Conservation (phyloP, 2,888 invertebrate species). For the Mystacides longicornis region DNA sequence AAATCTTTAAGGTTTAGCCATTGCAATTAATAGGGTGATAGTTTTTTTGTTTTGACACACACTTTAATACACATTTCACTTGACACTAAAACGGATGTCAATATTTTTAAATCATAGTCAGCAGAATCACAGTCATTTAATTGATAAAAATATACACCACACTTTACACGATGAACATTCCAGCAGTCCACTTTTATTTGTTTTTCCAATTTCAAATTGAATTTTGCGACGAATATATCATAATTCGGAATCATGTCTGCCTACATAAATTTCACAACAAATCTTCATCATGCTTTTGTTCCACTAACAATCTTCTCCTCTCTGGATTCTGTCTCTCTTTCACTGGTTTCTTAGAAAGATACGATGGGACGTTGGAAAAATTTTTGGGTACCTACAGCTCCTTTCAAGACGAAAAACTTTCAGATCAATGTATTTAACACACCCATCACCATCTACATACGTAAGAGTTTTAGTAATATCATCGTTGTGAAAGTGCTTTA, state of each 20-base stretch:
- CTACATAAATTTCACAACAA: background rate
- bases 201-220: no score
- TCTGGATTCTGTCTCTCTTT: background rate
- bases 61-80: background rate
- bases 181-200: background rate
- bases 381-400: background rate
- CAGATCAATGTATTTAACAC: background rate
- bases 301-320: background rate
- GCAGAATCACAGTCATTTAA: background rate
- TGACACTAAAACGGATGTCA: background rate
- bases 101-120: background rate
- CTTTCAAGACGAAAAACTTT: background rate
- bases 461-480: background rate
- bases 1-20: background rate
- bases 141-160: background rate
- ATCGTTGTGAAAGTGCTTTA: background rate
- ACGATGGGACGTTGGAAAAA: background rate
- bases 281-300: background rate
- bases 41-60: background rate
- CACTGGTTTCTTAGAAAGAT: background rate
- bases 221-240: background rate
- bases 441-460: background rate
- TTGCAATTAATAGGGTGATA: background rate
- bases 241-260: background rate
- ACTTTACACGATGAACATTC: background rate